Base-by-base conservation (phyloP, 1,140 invertebrate species). In the Phthorimaea operculella region DNA sequence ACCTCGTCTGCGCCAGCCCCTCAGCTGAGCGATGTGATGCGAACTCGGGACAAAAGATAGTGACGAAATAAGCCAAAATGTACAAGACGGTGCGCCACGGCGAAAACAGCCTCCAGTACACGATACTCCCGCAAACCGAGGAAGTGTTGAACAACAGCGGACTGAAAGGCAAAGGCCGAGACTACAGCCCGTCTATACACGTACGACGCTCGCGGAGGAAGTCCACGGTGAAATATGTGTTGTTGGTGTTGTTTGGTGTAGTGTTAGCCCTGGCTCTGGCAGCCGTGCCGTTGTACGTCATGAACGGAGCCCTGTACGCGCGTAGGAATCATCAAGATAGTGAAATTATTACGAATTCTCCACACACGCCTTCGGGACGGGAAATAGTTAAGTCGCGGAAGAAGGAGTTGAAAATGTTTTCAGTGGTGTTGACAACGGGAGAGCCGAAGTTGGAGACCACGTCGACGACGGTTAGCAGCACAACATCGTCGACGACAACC, bases 21-120 rank as follows among this genome's bases (percentile, higher is more conserved):
- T 62, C 54, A 58, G 21, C 55, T 52, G 50, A 66, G 58, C 68
- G 58, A 82, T 84, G 79, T 80, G 72, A 78, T 71, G 69, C 59
- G 57, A 68, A 56, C 63, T 59, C 53, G 64, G 67, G 55, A 57
- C 55, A 61, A 70, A 62, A 60, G 51, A 68, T 79, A 78, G 76
- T 80, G 74, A 70, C 71, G 63, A 61, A 59, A 68, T 64, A 54
- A 61, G 60, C 65, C 65, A 87, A 79, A 64, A 90, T 92, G 90
- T 92, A 92, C 79, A 92, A 92, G 85, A 92, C 90, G 49, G 90
- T 92, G 68, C 76, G 90, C 55, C 90, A 91, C 71, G 91, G 91
- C 33, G 90, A 92, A 69, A 90, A 91, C 64, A 90, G 90, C 66
- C 85, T 92, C 63, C 90, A 92, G 64, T 92, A 92, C 72, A 91